Evolutionary conservation across 2,888 invertebrate species (phyloP).

Genomic region (Drymonia ruficornis): DNA sequence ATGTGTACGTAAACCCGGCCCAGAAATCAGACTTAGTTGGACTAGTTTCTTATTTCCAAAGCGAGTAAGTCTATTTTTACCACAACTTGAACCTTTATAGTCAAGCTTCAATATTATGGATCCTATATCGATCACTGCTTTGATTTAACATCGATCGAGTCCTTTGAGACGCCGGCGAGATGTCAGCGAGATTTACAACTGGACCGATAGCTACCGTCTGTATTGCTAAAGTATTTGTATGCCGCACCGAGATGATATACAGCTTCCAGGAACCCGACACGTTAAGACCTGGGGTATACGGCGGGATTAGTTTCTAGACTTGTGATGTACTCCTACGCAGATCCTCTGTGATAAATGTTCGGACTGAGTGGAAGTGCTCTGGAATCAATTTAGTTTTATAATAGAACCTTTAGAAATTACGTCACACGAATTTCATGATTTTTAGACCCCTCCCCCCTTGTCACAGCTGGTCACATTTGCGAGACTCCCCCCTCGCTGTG

Average conservation of each 20-base stretch:
- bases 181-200: constrained; percentile 68
- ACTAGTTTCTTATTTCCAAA: too few species aligned
- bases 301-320: constrained; percentile 54
- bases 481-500: too few species aligned
- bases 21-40: too few species aligned
- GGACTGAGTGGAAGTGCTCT: too few species aligned
- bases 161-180: constrained; percentile 64
- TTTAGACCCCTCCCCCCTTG: too few species aligned
- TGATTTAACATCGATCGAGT: constrained; percentile 77
- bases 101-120: neutral
- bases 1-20: too few species aligned
- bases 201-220: constrained; percentile 62
- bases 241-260: constrained; percentile 40
- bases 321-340: constrained; percentile 26
- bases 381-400: too few species aligned
- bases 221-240: constrained; percentile 54
- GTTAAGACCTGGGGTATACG: constrained; percentile 55
- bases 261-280: constrained; percentile 55
- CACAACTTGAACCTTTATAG: too few species aligned
- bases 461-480: too few species aligned
- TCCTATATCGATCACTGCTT: constrained; percentile 33
- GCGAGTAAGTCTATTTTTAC: too few species aligned
- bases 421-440: too few species aligned
- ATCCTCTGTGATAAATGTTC: constrained; percentile 7
- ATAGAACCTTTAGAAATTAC: too few species aligned